Conservation (phyloP, 2,113 vertebrate species). For the Ciconia maguari region DNA sequence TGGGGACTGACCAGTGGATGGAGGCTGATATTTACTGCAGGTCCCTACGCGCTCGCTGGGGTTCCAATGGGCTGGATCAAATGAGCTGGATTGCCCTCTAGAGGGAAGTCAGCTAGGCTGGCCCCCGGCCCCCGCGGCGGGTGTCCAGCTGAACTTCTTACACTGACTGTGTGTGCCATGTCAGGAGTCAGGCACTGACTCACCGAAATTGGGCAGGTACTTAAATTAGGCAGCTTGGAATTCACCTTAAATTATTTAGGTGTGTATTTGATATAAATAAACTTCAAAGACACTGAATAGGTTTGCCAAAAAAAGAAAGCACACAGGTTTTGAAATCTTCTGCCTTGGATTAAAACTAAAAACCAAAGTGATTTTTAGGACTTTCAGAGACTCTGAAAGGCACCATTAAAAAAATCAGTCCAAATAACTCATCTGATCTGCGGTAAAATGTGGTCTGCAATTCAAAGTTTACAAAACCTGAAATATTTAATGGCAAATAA, state of each 20-base stretch:
- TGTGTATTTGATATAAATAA: neutral
- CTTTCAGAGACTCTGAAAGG: neutral
- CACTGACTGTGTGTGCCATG: accelerated
- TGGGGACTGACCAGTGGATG: neutral
- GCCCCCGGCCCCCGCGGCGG: accelerated
- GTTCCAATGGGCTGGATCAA: neutral
- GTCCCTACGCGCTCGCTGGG: neutral
- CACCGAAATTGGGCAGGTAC: neutral
- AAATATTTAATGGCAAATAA: neutral
- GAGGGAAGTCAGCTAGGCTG: neutral
- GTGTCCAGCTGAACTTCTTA: neutral
- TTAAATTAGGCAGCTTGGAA: neutral
- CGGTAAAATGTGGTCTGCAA: neutral
- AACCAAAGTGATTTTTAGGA: neutral
- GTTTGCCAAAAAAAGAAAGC: neutral
- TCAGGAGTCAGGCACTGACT: neutral
- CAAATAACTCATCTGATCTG: neutral
- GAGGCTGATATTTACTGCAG: neutral
- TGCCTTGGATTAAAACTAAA: neutral
- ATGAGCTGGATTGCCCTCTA: neutral
- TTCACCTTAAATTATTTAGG: constrained; percentile 25
- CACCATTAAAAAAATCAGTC: neutral
- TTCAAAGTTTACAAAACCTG: neutral
- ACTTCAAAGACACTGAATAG: constrained; percentile 16
- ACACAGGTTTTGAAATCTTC: neutral